Conservation (phyloP, 2,888 invertebrate species). For the Mythimna ferrago region DNA sequence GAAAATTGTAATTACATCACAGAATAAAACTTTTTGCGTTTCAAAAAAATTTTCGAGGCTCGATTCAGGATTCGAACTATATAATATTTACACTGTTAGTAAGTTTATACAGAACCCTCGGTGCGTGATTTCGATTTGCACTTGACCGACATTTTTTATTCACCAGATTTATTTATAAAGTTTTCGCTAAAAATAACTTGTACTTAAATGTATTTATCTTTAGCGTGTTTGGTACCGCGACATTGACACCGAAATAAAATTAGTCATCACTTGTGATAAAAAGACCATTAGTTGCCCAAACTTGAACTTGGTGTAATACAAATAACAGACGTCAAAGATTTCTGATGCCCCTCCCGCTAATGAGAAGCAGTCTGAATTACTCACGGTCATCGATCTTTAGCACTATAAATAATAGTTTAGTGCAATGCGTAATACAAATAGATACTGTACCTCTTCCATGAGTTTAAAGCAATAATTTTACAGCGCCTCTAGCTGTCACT, state of each 20-base stretch:
- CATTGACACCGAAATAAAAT: too few relatives aligned
- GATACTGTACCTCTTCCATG: background rate
- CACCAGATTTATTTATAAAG: background rate
- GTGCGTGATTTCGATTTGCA: too few relatives aligned
- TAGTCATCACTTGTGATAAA: background rate
- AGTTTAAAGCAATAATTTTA: too few relatives aligned
- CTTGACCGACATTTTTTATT: too few relatives aligned
- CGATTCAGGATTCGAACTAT: too few relatives aligned
- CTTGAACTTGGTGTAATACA: conserved; percentile 12
- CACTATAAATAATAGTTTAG: conserved; percentile 7
- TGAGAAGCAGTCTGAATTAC: background rate
- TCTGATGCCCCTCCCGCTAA: conserved; percentile 12
- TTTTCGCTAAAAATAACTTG: background rate
- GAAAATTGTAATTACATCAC: too few relatives aligned
- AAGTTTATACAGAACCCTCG: too few relatives aligned
- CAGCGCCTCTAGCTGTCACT: too few relatives aligned
- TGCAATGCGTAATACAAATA: conserved; percentile 32
- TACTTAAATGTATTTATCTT: background rate
- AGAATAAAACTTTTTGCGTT: too few relatives aligned
- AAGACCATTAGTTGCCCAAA: background rate
- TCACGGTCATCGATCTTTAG: conserved; percentile 42
- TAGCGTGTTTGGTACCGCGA: too few relatives aligned
- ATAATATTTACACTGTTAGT: too few relatives aligned
- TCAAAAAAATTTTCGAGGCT: too few relatives aligned
- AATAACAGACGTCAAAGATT: background rate